Percentiles rank a stretch among this genome's conserved stretches.
Evolutionary conservation across 2,797 vertebrate species (phyloP).

Genomic region (Cuculus canorus): DNA sequence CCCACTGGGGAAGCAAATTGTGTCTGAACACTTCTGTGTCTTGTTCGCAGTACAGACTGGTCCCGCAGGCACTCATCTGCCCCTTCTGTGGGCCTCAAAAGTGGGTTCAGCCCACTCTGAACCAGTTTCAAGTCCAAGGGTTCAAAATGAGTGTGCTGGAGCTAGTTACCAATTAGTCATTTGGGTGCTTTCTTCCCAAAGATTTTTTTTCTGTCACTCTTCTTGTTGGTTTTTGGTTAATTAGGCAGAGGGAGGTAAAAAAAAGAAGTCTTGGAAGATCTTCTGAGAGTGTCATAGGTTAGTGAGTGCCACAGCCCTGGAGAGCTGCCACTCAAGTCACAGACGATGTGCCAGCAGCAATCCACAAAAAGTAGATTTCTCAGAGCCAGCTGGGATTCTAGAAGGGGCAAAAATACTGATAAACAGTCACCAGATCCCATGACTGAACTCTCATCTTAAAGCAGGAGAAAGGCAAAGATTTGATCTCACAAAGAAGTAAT

Average conservation of each 20-base stretch:
- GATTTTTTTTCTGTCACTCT: background rate
- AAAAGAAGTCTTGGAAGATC: background rate
- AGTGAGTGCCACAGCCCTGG: background rate
- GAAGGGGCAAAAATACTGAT: background rate
- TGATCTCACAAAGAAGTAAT: background rate
- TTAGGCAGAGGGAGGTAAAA: background rate
- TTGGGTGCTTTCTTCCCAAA: accelerated
- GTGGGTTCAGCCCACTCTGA: background rate
- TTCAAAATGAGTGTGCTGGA: background rate
- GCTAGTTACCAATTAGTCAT: background rate
- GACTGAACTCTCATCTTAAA: background rate
- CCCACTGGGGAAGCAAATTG: accelerated
- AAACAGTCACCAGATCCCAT: background rate
- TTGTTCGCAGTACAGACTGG: accelerated
- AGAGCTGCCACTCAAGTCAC: accelerated
- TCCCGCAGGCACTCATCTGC: background rate
- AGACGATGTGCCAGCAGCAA: background rate
- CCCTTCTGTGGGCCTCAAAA: background rate
- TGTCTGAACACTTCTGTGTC: background rate
- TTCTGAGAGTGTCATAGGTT: background rate
- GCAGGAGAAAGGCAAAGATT: background rate
- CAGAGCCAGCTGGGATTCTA: background rate
- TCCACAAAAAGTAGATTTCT: background rate
- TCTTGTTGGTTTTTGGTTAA: background rate
- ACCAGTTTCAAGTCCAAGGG: background rate